phyloP scores from a whole-genome alignment of 2,797 vertebrate species.

The Erethizon dorsatum region DNA sequence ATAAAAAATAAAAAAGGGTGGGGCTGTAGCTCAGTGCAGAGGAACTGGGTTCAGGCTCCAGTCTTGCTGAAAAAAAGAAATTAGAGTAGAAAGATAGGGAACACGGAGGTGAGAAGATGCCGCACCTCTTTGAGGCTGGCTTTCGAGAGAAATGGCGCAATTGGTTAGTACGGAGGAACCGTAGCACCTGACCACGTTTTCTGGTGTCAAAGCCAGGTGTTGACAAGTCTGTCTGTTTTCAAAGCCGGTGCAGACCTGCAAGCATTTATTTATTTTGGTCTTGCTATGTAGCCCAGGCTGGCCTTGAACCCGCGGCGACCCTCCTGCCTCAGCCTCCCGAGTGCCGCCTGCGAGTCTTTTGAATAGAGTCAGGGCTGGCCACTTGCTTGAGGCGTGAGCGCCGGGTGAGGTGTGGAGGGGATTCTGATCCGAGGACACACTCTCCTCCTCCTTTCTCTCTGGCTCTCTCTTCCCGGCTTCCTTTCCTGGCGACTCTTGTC shows the following conservation, averaged over 20 bases:
- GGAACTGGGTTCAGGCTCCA: background rate
- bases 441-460: background rate
- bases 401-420: no score
- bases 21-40: background rate
- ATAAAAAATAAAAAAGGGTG: background rate
- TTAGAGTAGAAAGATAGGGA: background rate
- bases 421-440: background rate
- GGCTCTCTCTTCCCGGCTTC: background rate
- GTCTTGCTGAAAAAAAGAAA: background rate
- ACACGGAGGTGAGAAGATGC: background rate
- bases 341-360: background rate
- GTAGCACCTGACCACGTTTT: rapidly evolving
- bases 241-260: background rate
- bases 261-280: background rate
- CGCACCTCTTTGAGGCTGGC: rapidly evolving
- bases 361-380: rapidly evolving
- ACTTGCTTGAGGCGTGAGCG: background rate
- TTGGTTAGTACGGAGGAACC: rapidly evolving
- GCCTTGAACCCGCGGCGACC: background rate
- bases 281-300: background rate
- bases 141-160: rapidly evolving
- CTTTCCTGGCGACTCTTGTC: background rate
- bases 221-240: background rate
- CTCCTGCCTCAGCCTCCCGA: background rate
- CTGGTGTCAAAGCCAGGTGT: background rate